Base-by-base conservation (phyloP, 1,140 invertebrate genomes). In the Drosophila bocqueti region DNA sequence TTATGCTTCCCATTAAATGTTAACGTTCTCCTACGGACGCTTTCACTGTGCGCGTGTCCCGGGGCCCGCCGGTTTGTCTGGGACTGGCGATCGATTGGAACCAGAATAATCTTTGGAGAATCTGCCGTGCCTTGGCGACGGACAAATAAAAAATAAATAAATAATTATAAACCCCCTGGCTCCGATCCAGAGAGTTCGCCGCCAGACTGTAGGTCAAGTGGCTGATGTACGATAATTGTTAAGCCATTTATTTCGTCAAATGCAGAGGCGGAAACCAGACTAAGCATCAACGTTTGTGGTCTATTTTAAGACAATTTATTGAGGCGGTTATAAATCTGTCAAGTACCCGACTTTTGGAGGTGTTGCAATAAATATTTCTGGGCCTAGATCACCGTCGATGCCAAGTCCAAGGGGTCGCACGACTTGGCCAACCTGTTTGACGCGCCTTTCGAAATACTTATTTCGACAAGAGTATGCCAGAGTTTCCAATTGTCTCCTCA, bases 241-340 rank as follows among this genome's bases (percentile, higher is more conserved):
- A 24, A 77, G 78, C 68, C 57, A 62, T 46, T 66, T 71, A 55
- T 75, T 57, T 49, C 26, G 77, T 78, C 61, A 40, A 87, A 69
- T 74, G 79, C 79, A 69, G 83, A 86, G 80, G 83, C 83, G 84
- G 84, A 87, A 87, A 87, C 72, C 29, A 61, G 69, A 68, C 76
- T 69, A 60, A 73, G 52, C 72, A 66, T 71, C 77, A 31, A 47
- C 67, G 54, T 49, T 55, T 54, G 54, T 50, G 59, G 55, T 65
- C 73, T 67, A 83, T 81, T 84, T 90, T 60, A 67, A 71, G 71
- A 79, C 58, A 87, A 79, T 87, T 89, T 90, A 84, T 90, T 90
- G 34, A 78, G 79, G 77, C 67, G 65, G 63, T 72, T 84, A 90
- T 90, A 81, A 84, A 81, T 84, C 69, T 72, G 54, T 78, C 59